These are phyloP conservation scores for Proisotoma minuta DNA, from an alignment of 2,888 invertebrate species.

Conservation along the genomic window DNA sequence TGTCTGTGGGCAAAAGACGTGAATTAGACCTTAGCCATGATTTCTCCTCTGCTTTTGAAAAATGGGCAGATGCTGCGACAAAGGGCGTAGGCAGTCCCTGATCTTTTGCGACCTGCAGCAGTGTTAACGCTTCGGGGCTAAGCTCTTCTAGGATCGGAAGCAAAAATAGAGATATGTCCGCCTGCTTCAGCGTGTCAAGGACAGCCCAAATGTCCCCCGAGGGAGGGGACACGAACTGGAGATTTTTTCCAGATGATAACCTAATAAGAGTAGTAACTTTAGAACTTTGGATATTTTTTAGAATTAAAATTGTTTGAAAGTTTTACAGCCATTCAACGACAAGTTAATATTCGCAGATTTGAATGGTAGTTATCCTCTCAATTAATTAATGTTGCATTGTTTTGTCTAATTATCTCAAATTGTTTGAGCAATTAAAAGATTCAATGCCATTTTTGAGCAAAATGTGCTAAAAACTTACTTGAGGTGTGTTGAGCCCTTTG, in stretches of 20 bases:
- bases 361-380: too few species aligned
- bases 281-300: too few species aligned
- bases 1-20: slow-evolving; percentile 55
- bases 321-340: slow-evolving; percentile 9
- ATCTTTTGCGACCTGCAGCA: slow-evolving; percentile 71
- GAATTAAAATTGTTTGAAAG: slow-evolving; percentile 49
- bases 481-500: slow-evolving; percentile 70
- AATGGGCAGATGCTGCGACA: slow-evolving; percentile 54
- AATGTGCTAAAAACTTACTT: too few species aligned
- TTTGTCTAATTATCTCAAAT: too few species aligned
- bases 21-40: slow-evolving; percentile 44
- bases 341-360: too few species aligned
- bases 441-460: neutral
- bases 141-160: slow-evolving; percentile 67
- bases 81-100: slow-evolving; percentile 78
- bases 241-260: slow-evolving; percentile 81
- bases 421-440: too few species aligned
- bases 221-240: slow-evolving; percentile 71
- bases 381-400: too few species aligned
- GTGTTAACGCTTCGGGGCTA: slow-evolving; percentile 73
- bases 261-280: slow-evolving; percentile 56
- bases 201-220: slow-evolving; percentile 67
- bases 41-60: slow-evolving; percentile 50
- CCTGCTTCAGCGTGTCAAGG: slow-evolving; percentile 78
- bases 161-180: slow-evolving; percentile 76